Evolutionary conservation across 2,888 invertebrate species (phyloP), one percentile per base, ranked within the genome.

Genomic region (Neria commutata): DNA sequence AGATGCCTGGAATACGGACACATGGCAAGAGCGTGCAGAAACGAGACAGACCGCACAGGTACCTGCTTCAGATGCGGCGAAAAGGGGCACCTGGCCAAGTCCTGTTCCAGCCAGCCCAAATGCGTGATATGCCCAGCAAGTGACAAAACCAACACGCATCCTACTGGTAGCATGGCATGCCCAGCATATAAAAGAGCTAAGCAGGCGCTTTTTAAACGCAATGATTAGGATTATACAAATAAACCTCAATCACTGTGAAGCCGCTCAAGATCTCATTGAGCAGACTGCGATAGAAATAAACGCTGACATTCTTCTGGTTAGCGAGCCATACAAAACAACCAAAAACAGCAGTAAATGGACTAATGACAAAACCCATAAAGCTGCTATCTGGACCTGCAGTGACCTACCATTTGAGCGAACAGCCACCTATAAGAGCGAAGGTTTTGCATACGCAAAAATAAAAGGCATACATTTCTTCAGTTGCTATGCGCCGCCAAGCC

Each of bases 401-500:
- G 19, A 33, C 5, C 23, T 17, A 11, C 34, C 34, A 16, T 51
- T 51, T 33, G 21, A 51, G 34, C 4, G 8, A 3, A 33, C 4
- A 19, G 6, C 4, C 4, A 16, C 2, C 3, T 10, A 3, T 5
- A 11, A 33, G 8, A 6, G 34, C 3, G 34, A 51, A 4, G 51
- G 51, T 5, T 51, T 51, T 34, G 33, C 21, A n/a, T 48, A 48
- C 21, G 56, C 49, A 19, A 37, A 49, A 49, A n/a, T 49, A 4
- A 26, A 17, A 11, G 42, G 29, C 3, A 8, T 49, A 23, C 25
- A 49, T 17, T n/a, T 54, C 14, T 58, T 49, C 16, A 58, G 58
- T 29, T 58, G 58, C 26, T 48, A 58, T 33, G 26, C 26, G 2
- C 49, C 58, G 16, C 54, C 58, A 11, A 54, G 50, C 19, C 16